Percentiles rank a stretch among this genome's conserved stretches.
phyloP scores from a whole-genome alignment of 2,888 invertebrate genomes.

The Drosophila multiciliata region DNA sequence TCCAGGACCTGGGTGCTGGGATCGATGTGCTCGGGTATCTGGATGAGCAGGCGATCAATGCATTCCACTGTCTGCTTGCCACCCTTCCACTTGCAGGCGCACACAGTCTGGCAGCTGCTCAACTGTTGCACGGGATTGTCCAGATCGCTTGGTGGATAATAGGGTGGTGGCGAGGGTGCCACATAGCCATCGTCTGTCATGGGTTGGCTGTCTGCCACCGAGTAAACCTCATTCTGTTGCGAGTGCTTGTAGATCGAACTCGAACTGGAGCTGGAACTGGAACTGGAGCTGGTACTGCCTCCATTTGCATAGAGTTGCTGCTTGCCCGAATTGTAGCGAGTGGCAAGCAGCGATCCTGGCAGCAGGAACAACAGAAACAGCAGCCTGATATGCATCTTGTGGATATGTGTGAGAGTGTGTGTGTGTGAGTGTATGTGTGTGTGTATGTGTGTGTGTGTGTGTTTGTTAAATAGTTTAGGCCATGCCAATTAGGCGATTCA shows the following conservation, averaged over 20 bases:
- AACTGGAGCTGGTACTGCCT: slow-evolving; percentile 18
- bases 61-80: slow-evolving; percentile 97
- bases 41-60: slow-evolving; percentile 92
- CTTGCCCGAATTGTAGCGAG: slow-evolving; percentile 58
- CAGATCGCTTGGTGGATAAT: slow-evolving; percentile 45
- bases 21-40: slow-evolving; percentile 94
- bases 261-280: slow-evolving; percentile 18
- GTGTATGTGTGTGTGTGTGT: slow-evolving; percentile 9
- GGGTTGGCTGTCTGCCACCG: slow-evolving; percentile 80
- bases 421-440: slow-evolving; percentile 18
- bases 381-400: slow-evolving; percentile 32
- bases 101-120: slow-evolving; percentile 88
- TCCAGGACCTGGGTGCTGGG: slow-evolving; percentile 96
- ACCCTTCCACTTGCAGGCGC: slow-evolving; percentile 97
- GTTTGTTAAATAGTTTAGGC: slow-evolving; percentile 19
- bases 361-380: slow-evolving; percentile 46
- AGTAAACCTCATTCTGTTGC: slow-evolving; percentile 77
- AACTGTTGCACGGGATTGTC: slow-evolving; percentile 67
- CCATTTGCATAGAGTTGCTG: slow-evolving; percentile 56
- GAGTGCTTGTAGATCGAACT: slow-evolving; percentile 19
- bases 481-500: slow-evolving; percentile 38
- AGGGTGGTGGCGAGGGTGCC: slow-evolving; percentile 40
- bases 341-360: slow-evolving; percentile 35
- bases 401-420: slow-evolving; percentile 6
- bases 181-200: slow-evolving; percentile 82